Evolutionary conservation across 2,888 invertebrate genomes (phyloP), one percentile per base, ranked within the genome.

Genomic region (Chloroclystis v-ata): DNA sequence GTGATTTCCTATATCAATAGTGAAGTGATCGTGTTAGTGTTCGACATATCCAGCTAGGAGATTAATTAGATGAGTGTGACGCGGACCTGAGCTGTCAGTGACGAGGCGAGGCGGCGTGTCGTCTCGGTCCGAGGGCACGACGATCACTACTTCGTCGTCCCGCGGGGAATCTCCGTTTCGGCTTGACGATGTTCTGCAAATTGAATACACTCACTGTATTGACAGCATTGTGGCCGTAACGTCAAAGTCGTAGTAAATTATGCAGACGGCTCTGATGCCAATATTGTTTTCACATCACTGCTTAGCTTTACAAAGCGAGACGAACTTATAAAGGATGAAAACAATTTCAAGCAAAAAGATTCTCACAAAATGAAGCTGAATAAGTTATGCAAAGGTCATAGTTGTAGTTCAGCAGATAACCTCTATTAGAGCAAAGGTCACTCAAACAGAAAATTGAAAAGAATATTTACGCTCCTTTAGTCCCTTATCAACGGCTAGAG

Each of bases 51-150:
- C 14, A 28, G 38, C 20, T 24, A 68, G 14, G 43, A 24, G 37
- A 32, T 30, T 35, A 39, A 46, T 45, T 42, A 35, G 30, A 37
- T 82, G 80, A 8, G 26, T 30, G 39, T 43, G 30, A 50, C 43
- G 30, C 69, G 58, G 57, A 92, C 92, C 91, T 82, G 92, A 91
- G 80, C 91, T 91, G 78, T 91, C 91, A 37, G 91, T 91, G 60
- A 82, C 87, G 58, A 90, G 89, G 51, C 90, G 89, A 52, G 89
- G 90, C 26, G 89, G 88, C 46, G 89, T 89, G 61, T 89, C 90
- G 57, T 87, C 82, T 9, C 78, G 75, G 64, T 85, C 84, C 29
- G 78, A 74, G 49, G 85, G 85, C 50, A 85, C 85, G 47, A 83
- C 82, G 62, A 84, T 82, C 33, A 89, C 83, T 54, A 86, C 87